Base-by-base conservation (phyloP, 2,888 invertebrate species). In the Ochlodes sylvanus region DNA sequence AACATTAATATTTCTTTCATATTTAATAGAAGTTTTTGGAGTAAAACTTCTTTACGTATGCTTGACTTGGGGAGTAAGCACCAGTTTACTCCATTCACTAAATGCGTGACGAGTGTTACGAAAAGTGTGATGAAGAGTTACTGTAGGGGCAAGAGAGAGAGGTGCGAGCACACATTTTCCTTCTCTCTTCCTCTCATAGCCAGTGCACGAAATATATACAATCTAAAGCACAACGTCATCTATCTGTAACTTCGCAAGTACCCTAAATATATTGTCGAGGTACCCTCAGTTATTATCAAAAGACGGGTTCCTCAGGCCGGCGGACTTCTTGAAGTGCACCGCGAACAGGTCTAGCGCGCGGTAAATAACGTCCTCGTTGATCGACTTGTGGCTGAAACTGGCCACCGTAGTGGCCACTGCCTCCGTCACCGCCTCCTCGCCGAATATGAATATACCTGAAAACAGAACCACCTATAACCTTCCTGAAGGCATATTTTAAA, bases 251-350 rank as follows among this genome's bases (percentile, higher is more conserved):
- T 50, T 19, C 9, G 0, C 0, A 52, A 27, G 52, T 52, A 52
- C 21, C 52, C 52, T 52, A 21, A 14, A 52, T 9, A 3, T 14
- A 21, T 52, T 17, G 10, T 14, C 21, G 9, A 52, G 14, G 52
- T 27, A 52, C 27, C 21, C 9, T 68, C 62, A 68, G 15, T 84
- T 86, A 50, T 70, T 72, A 72, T 90, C 89, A 70, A 90, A 88
- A 0, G 88, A 86, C 0, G 83, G 81, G 71, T 85, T 82, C 56
- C 83, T 71, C 0, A 82, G 68, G 0, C 76, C 79, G 12, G 90
- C 91, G 0, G 92, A 81, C 57, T 76, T 82, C 68, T 84, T 84
- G 74, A 88, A 90, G 69, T 90, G 89, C 44, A 82, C 74, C 0
- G 83, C 82, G 14, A 87, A 58, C 0, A 87, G 58, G 72, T 93